Base-by-base conservation (phyloP, 2,797 vertebrate species). In the Pangasius djambal region DNA sequence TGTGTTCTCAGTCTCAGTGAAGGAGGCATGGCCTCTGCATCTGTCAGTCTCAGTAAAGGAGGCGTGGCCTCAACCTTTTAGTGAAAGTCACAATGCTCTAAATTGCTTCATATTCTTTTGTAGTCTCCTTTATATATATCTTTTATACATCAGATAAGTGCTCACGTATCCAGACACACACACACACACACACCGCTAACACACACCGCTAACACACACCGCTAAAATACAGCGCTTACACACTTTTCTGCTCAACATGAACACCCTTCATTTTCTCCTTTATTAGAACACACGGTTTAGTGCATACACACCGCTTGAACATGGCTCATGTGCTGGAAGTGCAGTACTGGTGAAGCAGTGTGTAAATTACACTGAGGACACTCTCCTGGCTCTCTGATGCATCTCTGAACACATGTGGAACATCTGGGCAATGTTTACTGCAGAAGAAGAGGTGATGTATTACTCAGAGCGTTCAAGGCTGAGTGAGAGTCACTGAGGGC, bases 391-490 rank as follows among this genome's bases (percentile, higher is more conserved):
- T 44, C 59, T 63, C 59, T 44, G 59, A 83, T 44, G 37, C 10
- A 18, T 28, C 83, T 85, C 65, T 25, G 83, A 55, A 69, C 83
- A 85, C 83, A 70, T 85, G 44, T 85, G 83, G 83, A 85, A 85
- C 83, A 85, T 85, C 83, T 85, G 83, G 28, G 28, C 48, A 69
- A 9, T 52, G 83, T 85, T 69, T 69, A 85, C 1, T 48, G 83
- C 83, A 70, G 83, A n/a, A 85, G 44, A 55, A 52, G 83, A 34
- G 63, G 63, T 85, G 83, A 85, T 70, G 83, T 85, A 85, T 85
- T 55, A 52, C 63, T 69, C 13, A 2, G 13, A 81, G 48, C 55
- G 65, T 85, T 85, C 83, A 85, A 85, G 83, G 83, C 83, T 85
- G 65, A 85, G 83, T 31, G 83, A 85, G 65, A 69, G 40, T 69